These are phyloP conservation scores for Drosophila bocqueti DNA, from an alignment of 1,140 invertebrate species.

Conservation along the genomic window DNA sequence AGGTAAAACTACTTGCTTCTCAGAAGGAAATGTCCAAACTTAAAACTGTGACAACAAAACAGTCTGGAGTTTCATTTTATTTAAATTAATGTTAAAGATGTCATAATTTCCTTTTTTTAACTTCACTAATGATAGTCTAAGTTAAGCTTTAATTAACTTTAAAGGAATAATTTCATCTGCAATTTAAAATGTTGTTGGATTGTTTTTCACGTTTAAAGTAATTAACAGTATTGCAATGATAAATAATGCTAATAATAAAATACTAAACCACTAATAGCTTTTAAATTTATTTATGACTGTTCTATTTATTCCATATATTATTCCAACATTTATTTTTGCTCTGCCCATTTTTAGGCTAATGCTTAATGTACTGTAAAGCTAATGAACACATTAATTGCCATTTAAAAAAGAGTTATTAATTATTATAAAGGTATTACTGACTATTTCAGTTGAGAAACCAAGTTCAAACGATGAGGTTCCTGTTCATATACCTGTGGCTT, in stretches of 20 bases:
- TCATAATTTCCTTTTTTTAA: background rate
- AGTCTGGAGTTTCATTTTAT: too few species aligned
- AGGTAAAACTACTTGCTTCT: background rate
- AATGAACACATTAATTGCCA: background rate
- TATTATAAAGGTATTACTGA: too few species aligned
- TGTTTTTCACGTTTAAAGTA: background rate
- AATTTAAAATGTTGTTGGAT: background rate
- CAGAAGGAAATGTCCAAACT: background rate
- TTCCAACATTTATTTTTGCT: background rate
- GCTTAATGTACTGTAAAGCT: conserved; percentile 5
- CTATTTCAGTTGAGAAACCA: background rate
- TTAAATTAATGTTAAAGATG: too few species aligned
- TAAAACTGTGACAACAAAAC: background rate
- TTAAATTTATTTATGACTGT: too few species aligned
- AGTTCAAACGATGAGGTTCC: background rate
- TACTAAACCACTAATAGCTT: background rate
- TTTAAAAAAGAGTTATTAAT: background rate
- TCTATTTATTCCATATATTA: too few species aligned
- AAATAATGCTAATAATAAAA: background rate
- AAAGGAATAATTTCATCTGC: background rate
- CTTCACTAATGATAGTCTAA: background rate
- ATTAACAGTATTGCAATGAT: background rate
- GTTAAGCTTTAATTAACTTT: background rate
- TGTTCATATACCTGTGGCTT: background rate
- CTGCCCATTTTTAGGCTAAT: background rate